These are phyloP conservation scores for Pomacea maculata DNA, from an alignment of 1,140 invertebrate genomes.

Conservation along the genomic window DNA sequence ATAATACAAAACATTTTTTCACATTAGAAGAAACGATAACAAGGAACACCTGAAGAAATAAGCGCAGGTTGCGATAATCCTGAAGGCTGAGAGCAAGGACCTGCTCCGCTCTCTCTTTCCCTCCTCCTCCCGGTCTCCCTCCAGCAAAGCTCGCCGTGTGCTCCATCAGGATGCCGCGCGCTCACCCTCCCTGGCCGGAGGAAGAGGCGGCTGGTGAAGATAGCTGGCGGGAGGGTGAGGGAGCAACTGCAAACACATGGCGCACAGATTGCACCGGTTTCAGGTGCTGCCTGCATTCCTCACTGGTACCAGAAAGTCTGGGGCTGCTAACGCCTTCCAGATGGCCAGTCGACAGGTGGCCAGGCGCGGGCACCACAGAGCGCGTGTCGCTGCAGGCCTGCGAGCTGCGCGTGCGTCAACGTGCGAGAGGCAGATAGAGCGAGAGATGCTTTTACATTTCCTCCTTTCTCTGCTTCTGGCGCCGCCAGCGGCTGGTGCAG, in stretches of 20 bases:
- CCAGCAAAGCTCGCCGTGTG: neutral
- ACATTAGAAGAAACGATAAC: no score
- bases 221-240: neutral
- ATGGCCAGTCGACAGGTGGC: constrained; percentile 25
- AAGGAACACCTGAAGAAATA: no score
- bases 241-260: constrained; percentile 17
- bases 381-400: neutral
- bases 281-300: constrained; percentile 21
- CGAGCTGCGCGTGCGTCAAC: neutral
- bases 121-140: neutral
- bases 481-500: no score
- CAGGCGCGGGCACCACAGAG: neutral
- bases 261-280: constrained; percentile 19
- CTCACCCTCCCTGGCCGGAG: neutral
- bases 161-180: neutral
- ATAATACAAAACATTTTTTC: no score
- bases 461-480: neutral
- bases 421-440: neutral
- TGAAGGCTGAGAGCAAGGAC: no score
- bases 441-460: neutral
- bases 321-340: constrained; percentile 16
- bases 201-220: constrained; percentile 1
- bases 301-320: constrained; percentile 26
- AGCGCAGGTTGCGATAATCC: no score
- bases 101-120: neutral